These are phyloP conservation scores for Fragum sueziense DNA, from an alignment of 2,888 invertebrate genomes.

Conservation along the genomic window DNA sequence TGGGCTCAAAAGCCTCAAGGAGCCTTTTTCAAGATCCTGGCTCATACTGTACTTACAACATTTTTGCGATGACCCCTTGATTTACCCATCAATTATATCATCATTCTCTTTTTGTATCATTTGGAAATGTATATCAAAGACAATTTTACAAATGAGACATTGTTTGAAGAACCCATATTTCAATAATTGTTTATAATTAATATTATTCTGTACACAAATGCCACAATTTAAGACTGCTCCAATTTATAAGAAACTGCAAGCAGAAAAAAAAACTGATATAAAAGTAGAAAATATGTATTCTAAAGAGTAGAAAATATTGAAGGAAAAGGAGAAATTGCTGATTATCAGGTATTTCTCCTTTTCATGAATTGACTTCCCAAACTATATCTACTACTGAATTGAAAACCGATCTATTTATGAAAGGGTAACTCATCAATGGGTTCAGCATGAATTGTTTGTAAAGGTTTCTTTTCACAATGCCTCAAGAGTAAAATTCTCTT, in stretches of 20 bases:
- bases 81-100: not conserved
- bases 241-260: too few relatives aligned
- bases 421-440: not conserved
- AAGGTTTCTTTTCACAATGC: not conserved
- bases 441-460: not conserved
- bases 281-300: not conserved
- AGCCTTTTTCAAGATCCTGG: too few relatives aligned
- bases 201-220: not conserved
- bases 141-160: not conserved
- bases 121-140: not conserved
- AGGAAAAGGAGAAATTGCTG: not conserved
- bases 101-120: not conserved
- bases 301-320: not conserved
- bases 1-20: too few relatives aligned
- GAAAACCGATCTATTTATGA: not conserved
- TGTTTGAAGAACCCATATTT: too few relatives aligned
- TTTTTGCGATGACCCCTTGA: too few relatives aligned
- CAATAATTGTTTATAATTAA: too few relatives aligned
- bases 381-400: not conserved
- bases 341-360: not conserved
- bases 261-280: not conserved
- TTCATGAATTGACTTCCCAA: not conserved
- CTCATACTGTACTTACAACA: too few relatives aligned
- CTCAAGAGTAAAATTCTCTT: not conserved
- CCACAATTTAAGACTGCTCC: too few relatives aligned